Evolutionary conservation across 2,888 invertebrate species (phyloP), one percentile per base, ranked within the genome.

Genomic region (Plemyria rubiginata): DNA sequence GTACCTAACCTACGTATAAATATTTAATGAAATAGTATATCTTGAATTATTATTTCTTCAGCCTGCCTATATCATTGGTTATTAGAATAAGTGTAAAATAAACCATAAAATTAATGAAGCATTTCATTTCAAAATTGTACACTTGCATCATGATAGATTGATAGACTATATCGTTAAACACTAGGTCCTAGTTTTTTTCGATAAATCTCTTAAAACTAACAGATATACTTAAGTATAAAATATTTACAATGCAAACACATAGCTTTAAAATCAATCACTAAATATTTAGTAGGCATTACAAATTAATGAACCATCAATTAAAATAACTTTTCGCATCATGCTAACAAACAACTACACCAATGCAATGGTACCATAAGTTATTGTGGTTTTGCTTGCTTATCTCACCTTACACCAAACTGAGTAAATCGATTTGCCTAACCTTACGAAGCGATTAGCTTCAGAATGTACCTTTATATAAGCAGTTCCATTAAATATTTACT

Each of bases 61-160:
- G 81, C 78, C 80, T 82, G 81, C 72, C 70, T 66, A 70, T 74
- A 73, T 77, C 65, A 70, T 74, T 38, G 36, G 73, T 76, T 79
- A 78, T 74, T 78, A 60, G 53, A 46, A 68, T 84, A 82, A 81
- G 82, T 82, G 76, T 82, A 82, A 71, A 79, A 79, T 82, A 69
- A 72, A 75, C 79, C 7, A 77, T 78, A 80, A 78, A 80, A 71
- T 71, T 70, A 65, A 54, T 68, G 70, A 62, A 68, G 54, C 52
- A 64, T 52, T 60, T 54, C 40, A 40, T 61, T 50, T 32, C 3
- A 45, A 16, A 16, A 9, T 15, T 11, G 9, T 45, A 45, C 16
- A 45, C 16, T 15, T 8, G 12, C 15, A 15, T n/a, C n/a, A n/a
- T n/a, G n/a, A n/a, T n/a, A n/a, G n/a, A n/a, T n/a, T 45, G 9